Base-by-base conservation (phyloP, 1,140 invertebrate species). In the Cydia splendana region DNA sequence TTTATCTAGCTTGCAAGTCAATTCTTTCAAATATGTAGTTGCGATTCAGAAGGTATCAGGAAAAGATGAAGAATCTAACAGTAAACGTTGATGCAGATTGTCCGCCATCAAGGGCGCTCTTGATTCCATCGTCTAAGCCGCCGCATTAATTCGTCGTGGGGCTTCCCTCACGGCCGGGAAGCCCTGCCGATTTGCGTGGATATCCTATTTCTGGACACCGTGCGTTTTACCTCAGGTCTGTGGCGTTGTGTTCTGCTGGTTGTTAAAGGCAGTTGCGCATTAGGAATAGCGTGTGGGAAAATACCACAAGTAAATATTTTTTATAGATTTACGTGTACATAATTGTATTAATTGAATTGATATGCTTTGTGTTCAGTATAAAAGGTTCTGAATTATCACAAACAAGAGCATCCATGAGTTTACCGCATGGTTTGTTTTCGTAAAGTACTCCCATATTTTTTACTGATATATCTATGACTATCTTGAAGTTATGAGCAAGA, bases 71-170 rank as follows among this genome's bases (percentile, higher is more conserved):
- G 53, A 57, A n/a, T n/a, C 53, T 57, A 18, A 57, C n/a, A 18
- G n/a, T 57, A 18, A 57, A 80, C 84, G 81, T 82, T 84, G 87
- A 88, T 88, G 45, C 83, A 82, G 80, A 86, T 86, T 86, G 57
- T 62, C 20, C 18, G 57, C 7, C 57, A 62, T 62, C 57, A 62
- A 62, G 57, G 57, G 18, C 57, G 20, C 57, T 62, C 57, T 62
- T 62, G 57, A 62, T 62, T 62, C 57, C 57, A 38, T 4, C n/a
- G 34, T 38, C 67, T 71, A 71, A 71, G 67, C 67, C 67, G 24
- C 15, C 65, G 67, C 67, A 34, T 38, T 71, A 71, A 71, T 71
- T 71, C 67, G 38, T 20, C 6, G 30, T 71, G 24, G 38, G 67
- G 67, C 67, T 71, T 71, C 67, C 20, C 67, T 24, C 67, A 45